Evolutionary conservation across 2,113 vertebrate species (phyloP), one percentile per base, ranked within the genome.

Genomic region (Pelodiscus sinensis): DNA sequence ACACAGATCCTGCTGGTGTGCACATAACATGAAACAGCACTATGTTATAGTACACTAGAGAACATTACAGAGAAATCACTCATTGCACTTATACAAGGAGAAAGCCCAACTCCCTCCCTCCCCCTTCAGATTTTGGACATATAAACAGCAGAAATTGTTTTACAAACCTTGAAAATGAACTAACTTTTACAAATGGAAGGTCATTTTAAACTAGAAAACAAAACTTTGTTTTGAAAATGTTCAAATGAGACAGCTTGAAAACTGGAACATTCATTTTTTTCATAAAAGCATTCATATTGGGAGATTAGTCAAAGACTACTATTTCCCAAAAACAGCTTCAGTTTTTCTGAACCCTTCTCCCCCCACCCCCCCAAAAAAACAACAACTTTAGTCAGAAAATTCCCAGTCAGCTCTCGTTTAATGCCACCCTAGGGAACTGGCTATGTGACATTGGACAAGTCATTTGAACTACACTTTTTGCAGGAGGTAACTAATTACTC

Each of bases 261-360:
- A 55, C 57, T 73, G 65, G 62, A 68, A 73, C 3, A 44, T 8
- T 51, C 22, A 9, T 14, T 11, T 12, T 0, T 1, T 0, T 1
- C 57, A 58, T 22, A 68, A n/a, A 68, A n/a, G 18, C 9, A 31
- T 68, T 9, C 3, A 68, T 38, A 57, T 31, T 22, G 54, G 2
- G 8, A 85, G 75, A 79, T 86, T 9, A 24, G 6, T 75, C 68
- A 78, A 68, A 38, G 1, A 27, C 29, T 0, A 0, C 27, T 3
- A 18, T 55, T 88, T n/a, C 60, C 55, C 24, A n/a, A 22, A 27
- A 56, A 82, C 68, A 0, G 31, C 0, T 1, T 15, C 3, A 8
- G 1, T 79, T 91, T 90, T 87, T 88, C 57, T 88, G 80, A 35
- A 0, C n/a, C 19, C 19, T 8, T 2, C 19, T 6, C 44, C 44